A percentile compares a stretch with the other conserved stretches of the same genome.
phyloP scores from a whole-genome alignment of 2,888 invertebrate species.

The Seira musarum region DNA sequence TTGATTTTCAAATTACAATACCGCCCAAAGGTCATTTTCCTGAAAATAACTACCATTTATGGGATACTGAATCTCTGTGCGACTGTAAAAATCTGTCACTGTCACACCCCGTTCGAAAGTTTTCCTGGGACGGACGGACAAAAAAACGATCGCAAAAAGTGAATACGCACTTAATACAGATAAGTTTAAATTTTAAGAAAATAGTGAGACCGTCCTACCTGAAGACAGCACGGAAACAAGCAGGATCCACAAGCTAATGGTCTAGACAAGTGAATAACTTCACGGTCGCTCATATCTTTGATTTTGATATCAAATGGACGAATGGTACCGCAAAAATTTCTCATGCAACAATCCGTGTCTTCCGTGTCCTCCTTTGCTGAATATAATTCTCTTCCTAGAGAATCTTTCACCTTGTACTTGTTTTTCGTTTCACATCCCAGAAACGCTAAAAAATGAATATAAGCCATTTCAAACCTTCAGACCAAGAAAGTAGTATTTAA shows the following conservation, averaged over 20 bases:
- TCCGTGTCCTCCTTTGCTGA: conserved; percentile 79
- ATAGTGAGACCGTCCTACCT: conserved; percentile 72
- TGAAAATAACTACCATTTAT: no score
- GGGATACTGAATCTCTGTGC: no score
- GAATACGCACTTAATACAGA: no score
- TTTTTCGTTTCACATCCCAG: conserved; percentile 92
- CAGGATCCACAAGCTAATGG: conserved; percentile 88
- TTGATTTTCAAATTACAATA: no score
- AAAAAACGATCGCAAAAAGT: no score
- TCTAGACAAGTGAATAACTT: conserved; percentile 89
- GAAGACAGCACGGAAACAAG: conserved; percentile 89
- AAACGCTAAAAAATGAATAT: conserved; percentile 78
- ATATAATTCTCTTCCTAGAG: conserved; percentile 84
- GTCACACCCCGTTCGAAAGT: no score
- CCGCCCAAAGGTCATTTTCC: no score
- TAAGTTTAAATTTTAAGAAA: not conserved
- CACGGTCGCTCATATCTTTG: conserved; percentile 84
- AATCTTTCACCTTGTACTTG: conserved; percentile 88
- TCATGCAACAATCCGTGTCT: conserved; percentile 84
- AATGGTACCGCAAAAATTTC: conserved; percentile 86
- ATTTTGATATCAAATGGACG: conserved; percentile 92
- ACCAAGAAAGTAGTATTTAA: no score
- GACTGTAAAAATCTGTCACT: no score
- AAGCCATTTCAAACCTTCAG: no score
- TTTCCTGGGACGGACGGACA: no score